These are phyloP conservation scores for Neogobius melanostomus DNA, from an alignment of 2,113 vertebrate species.

Conservation along the genomic window DNA sequence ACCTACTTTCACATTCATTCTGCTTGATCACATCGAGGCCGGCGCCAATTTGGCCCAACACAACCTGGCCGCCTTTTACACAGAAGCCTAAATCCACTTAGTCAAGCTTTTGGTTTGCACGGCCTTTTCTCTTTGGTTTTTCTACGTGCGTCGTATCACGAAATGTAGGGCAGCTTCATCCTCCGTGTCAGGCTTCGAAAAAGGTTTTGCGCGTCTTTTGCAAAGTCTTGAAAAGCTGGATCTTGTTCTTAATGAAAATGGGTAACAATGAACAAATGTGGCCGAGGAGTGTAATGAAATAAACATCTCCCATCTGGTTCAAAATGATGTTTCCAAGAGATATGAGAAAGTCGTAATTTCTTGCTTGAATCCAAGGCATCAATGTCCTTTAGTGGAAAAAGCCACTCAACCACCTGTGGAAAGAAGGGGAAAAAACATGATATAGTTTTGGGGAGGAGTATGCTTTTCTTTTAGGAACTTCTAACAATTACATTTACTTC, in stretches of 20 bases:
- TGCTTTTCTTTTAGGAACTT: too few species aligned
- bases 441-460: not conserved
- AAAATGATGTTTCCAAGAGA: not conserved
- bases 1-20: conserved; percentile 23
- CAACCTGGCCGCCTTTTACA: conserved; percentile 27
- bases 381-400: conserved; percentile 25
- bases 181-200: conserved; percentile 30
- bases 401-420: conserved; percentile 34
- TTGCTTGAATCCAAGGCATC: not conserved
- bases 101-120: conserved; percentile 22
- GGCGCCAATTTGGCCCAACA: conserved; percentile 20
- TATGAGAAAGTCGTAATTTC: not conserved
- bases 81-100: conserved; percentile 32
- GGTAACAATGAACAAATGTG: not conserved
- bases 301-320: not conserved
- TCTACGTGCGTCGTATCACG: conserved; percentile 4
- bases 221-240: conserved; percentile 15
- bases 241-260: not conserved
- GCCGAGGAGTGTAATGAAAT: not conserved
- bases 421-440: conserved; percentile 16
- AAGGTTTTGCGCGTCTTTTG: conserved; percentile 22
- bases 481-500: too few species aligned
- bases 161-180: conserved; percentile 1
- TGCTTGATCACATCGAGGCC: conserved; percentile 7
- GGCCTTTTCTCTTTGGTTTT: conserved; percentile 25